phyloP scores from a whole-genome alignment of 2,888 invertebrate genomes.

The Gerris lacustris region DNA sequence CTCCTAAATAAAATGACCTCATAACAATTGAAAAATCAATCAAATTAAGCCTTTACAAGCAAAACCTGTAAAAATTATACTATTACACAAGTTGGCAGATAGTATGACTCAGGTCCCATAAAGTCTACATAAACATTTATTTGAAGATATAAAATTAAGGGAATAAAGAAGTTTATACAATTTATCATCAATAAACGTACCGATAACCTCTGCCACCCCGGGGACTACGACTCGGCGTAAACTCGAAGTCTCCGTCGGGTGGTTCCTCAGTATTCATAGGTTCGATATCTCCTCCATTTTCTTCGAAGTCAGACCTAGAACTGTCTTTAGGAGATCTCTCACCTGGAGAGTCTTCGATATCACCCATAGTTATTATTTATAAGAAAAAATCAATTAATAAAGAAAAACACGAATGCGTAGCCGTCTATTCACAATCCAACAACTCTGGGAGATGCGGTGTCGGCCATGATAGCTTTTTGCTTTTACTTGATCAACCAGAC shows the following conservation, averaged over 20 bases:
- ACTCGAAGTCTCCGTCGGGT: slow-evolving; percentile 34
- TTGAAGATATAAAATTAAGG: too few relatives aligned
- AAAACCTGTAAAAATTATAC: too few relatives aligned
- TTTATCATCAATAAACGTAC: slow-evolving; percentile 31
- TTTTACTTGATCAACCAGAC: not conserved
- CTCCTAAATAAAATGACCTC: too few relatives aligned
- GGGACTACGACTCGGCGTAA: slow-evolving; percentile 41
- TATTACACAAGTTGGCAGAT: too few relatives aligned
- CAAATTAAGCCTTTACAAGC: too few relatives aligned
- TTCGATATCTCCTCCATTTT: slow-evolving; percentile 39
- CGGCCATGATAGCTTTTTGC: not conserved
- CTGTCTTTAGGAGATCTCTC: slow-evolving; percentile 27
- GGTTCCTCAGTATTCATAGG: slow-evolving; percentile 29
- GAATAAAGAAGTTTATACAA: not conserved
- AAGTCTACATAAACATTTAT: too few relatives aligned
- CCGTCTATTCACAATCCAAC: too few relatives aligned
- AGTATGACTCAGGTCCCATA: too few relatives aligned
- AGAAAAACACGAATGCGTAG: not conserved
- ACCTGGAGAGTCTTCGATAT: slow-evolving; percentile 32
- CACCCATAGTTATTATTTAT: slow-evolving; percentile 19
- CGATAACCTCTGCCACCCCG: slow-evolving; percentile 42
- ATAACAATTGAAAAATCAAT: too few relatives aligned
- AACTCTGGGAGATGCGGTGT: not conserved
- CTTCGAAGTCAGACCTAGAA: slow-evolving; percentile 35
- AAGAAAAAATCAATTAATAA: not conserved